Conservation (phyloP, 2,888 invertebrate species). For the Drosophila pegasa region DNA sequence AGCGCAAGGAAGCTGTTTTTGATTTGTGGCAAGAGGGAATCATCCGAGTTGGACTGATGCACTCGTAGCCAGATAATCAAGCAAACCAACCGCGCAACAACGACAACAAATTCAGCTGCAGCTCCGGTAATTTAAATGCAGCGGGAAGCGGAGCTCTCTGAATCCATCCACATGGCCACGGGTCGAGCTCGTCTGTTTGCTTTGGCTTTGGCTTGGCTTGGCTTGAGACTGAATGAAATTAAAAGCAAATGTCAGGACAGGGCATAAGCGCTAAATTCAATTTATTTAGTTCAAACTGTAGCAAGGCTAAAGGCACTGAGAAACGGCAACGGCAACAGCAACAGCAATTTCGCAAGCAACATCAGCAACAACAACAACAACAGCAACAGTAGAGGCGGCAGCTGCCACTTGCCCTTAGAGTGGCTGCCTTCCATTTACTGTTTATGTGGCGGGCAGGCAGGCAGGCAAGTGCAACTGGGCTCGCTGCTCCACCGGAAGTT, state of each 20-base stretch:
- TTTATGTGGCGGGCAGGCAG: constrained; percentile 48
- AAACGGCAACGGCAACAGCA: constrained; percentile 5
- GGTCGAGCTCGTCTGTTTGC: constrained; percentile 14
- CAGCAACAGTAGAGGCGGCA: constrained; percentile 1
- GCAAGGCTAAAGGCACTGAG: constrained; percentile 31
- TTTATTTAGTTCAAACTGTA: constrained; percentile 68
- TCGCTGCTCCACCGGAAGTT: constrained; percentile 56
- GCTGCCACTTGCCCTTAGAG: constrained; percentile 34
- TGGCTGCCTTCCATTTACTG: constrained; percentile 61
- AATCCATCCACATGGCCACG: constrained; percentile 24
- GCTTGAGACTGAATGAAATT: constrained; percentile 69
- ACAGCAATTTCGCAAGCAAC: not conserved
- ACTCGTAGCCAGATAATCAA: constrained; percentile 60
- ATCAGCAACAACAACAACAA: constrained; percentile 4
- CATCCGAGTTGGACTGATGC: constrained; percentile 17
- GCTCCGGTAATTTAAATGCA: constrained; percentile 48
- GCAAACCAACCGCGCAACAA: constrained; percentile 41
- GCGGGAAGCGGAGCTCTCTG: constrained; percentile 24
- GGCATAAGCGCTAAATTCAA: constrained; percentile 75
- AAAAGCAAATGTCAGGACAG: constrained; percentile 70
- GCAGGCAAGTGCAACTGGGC: constrained; percentile 22
- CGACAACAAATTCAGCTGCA: constrained; percentile 26
- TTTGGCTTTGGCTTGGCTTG: constrained; percentile 44
- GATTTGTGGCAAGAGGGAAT: constrained; percentile 1
- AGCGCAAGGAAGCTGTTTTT: constrained; percentile 38